Conservation (phyloP, 2,797 vertebrate genomes). For the Chrysocyon brachyurus region DNA sequence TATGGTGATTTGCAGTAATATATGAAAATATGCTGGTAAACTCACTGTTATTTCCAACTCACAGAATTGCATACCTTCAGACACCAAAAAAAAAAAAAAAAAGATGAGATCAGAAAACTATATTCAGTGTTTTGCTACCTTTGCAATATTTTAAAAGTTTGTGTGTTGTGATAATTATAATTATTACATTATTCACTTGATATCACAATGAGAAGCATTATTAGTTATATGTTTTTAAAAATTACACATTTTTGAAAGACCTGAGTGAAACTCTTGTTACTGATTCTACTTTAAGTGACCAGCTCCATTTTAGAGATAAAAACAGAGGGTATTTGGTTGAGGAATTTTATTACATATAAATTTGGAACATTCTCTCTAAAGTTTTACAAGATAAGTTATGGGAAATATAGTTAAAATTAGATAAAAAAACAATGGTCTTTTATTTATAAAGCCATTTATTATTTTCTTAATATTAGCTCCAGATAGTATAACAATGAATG, state of each 20-base stretch:
- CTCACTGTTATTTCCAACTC: neutral
- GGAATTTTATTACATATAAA: neutral
- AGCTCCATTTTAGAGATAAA: neutral
- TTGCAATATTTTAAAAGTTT: accelerated
- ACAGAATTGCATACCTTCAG: neutral
- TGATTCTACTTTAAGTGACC: neutral
- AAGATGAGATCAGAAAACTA: neutral
- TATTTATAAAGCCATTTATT: neutral
- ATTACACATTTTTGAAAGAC: neutral
- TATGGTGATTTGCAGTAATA: neutral
- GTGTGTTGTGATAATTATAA: neutral
- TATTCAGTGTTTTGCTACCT: neutral
- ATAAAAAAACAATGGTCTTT: neutral
- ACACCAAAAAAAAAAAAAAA: neutral
- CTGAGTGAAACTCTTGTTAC: neutral
- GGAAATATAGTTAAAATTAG: neutral
- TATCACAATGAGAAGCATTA: neutral
- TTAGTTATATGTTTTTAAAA: neutral
- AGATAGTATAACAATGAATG: neutral
- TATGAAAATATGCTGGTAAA: neutral
- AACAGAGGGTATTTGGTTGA: neutral
- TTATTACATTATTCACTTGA: neutral
- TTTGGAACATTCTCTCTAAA: neutral
- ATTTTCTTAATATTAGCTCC: neutral
- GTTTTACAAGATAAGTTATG: neutral